Percentiles rank a stretch among this genome's conserved stretches.
Evolutionary conservation across 2,113 vertebrate species (phyloP).

Genomic region (Lepus timidus): DNA sequence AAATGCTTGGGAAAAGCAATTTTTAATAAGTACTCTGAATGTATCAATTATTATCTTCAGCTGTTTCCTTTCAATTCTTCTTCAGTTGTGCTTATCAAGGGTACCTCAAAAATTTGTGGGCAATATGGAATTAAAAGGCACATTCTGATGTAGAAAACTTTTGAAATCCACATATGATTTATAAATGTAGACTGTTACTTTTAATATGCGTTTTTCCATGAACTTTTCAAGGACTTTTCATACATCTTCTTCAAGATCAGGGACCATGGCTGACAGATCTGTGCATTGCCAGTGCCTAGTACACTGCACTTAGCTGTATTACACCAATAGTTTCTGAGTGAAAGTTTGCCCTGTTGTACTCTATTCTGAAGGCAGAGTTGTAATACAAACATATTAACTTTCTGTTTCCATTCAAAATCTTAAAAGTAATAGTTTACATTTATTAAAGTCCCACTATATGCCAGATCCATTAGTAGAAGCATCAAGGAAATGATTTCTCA

Average conservation of each 20-base stretch:
- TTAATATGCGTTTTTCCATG: no score
- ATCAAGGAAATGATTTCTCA: conserved; percentile 21
- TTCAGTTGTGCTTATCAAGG: background rate
- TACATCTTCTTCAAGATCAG: background rate
- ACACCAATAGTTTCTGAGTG: background rate
- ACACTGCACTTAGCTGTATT: background rate
- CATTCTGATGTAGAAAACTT: no score
- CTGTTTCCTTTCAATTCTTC: background rate
- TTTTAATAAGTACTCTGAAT: background rate
- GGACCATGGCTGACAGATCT: background rate
- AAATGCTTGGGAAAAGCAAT: background rate
- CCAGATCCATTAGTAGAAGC: background rate
- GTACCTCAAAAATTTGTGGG: no score
- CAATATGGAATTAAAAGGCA: no score
- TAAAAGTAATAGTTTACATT: conserved; percentile 8
- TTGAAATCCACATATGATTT: no score
- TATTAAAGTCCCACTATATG: background rate
- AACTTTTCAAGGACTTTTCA: no score
- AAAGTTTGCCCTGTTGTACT: background rate
- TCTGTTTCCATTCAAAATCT: background rate
- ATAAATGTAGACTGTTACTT: no score
- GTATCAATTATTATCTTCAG: background rate
- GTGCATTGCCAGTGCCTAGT: background rate
- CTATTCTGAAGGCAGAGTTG: background rate
- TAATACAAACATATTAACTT: background rate